These are phyloP conservation scores for Apodemus sylvaticus DNA, from an alignment of 2,113 vertebrate species.

Conservation along the genomic window DNA sequence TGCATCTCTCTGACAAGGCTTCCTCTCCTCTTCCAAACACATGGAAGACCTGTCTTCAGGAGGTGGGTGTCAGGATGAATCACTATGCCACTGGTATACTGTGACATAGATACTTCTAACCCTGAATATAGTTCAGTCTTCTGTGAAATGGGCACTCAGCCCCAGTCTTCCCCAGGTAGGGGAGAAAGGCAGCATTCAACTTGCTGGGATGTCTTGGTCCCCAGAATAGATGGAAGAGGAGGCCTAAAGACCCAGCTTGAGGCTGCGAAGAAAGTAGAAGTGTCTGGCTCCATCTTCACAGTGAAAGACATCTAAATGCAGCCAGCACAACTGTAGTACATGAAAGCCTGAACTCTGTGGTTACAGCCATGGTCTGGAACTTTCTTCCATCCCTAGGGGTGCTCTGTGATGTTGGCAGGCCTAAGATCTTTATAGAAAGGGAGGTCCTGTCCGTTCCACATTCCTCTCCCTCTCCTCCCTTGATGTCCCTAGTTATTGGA, in stretches of 20 bases:
- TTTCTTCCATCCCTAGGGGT: background rate
- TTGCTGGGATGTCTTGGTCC: background rate
- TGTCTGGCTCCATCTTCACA: accelerated
- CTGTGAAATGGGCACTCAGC: background rate
- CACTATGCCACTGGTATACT: background rate
- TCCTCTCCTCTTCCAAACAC: background rate
- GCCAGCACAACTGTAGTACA: background rate
- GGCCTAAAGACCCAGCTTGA: no score
- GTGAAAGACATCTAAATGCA: accelerated
- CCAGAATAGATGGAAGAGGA: background rate
- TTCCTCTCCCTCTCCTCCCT: background rate
- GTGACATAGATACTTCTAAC: background rate
- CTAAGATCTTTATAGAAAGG: accelerated
- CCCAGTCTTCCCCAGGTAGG: background rate
- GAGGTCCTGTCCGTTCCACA: accelerated
- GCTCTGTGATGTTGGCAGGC: background rate
- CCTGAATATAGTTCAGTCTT: background rate
- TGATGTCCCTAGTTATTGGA: accelerated
- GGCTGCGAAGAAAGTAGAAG: background rate
- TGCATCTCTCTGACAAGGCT: background rate
- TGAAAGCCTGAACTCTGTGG: background rate
- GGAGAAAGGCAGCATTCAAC: background rate
- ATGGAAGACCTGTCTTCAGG: background rate
- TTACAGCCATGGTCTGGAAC: background rate
- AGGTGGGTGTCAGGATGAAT: background rate